phyloP scores from a whole-genome alignment of 2,797 vertebrate genomes.

The Dallia pectoralis region DNA sequence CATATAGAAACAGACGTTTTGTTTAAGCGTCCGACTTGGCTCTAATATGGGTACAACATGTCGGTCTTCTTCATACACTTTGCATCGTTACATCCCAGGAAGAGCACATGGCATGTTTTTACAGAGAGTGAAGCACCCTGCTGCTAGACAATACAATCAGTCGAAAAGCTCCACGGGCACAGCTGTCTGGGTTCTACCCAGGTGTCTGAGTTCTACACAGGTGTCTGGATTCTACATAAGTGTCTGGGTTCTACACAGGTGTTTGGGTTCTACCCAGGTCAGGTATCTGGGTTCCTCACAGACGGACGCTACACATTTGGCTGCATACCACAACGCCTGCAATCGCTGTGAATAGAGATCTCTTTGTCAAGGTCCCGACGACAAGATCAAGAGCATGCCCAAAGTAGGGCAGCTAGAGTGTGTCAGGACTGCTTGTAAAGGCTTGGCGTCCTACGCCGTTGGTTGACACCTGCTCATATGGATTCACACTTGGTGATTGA shows the following conservation, averaged over 20 bases:
- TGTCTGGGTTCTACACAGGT: too few relatives aligned
- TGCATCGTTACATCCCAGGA: background rate
- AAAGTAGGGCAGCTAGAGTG: too few relatives aligned
- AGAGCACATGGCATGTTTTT: background rate
- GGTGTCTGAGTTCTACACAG: too few relatives aligned
- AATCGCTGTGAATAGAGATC: background rate
- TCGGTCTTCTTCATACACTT: background rate
- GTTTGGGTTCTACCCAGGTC: too few relatives aligned
- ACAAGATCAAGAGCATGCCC: background rate
- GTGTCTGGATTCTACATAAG: too few relatives aligned
- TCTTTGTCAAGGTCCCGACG: conserved; percentile 7
- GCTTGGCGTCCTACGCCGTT: too few relatives aligned
- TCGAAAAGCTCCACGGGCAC: background rate
- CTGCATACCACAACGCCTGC: background rate
- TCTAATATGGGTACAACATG: too few relatives aligned
- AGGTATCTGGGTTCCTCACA: background rate
- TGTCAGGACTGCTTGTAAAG: too few relatives aligned
- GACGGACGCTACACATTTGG: background rate
- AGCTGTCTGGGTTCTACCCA: background rate
- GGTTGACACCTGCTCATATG: too few relatives aligned
- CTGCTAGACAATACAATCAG: background rate
- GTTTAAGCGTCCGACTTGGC: too few relatives aligned
- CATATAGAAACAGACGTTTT: too few relatives aligned
- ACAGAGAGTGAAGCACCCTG: background rate
- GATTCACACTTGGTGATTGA: too few relatives aligned